Evolutionary conservation across 2,797 vertebrate genomes (phyloP).

Genomic region (Trematomus bernacchii): DNA sequence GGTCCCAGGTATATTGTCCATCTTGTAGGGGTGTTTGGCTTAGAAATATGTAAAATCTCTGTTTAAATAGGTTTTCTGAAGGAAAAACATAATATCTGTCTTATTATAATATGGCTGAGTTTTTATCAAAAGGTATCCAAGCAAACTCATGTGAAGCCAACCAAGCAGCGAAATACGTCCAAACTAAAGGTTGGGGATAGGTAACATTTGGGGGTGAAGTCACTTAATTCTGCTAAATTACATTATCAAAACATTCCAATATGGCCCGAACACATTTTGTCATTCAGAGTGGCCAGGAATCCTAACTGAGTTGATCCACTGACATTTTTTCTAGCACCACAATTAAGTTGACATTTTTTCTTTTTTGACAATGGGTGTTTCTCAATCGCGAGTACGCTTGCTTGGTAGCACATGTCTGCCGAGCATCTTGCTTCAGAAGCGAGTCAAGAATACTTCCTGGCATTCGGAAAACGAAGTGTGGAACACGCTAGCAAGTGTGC

Average conservation of each 20-base stretch:
- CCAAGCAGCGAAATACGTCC: too few species aligned
- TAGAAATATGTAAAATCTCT: too few species aligned
- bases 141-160: background rate
- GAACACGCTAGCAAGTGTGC: too few species aligned
- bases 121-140: slow-evolving; percentile 5
- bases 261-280: background rate
- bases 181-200: too few species aligned
- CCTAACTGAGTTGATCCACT: background rate
- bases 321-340: background rate
- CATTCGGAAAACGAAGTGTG: too few species aligned
- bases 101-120: background rate
- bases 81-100: slow-evolving; percentile 10
- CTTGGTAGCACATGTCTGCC: too few species aligned
- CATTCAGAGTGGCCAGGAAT: background rate
- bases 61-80: slow-evolving; percentile 8
- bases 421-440: too few species aligned
- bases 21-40: too few species aligned
- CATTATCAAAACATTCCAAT: background rate
- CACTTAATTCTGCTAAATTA: background rate
- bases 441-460: too few species aligned
- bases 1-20: too few species aligned
- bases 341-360: background rate
- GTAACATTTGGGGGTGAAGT: too few species aligned
- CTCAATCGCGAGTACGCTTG: too few species aligned
- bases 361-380: background rate